Percentiles rank a stretch among this genome's conserved stretches.
These are phyloP conservation scores for Coendou prehensilis DNA, from an alignment of 2,797 vertebrate genomes.

Conservation along the genomic window DNA sequence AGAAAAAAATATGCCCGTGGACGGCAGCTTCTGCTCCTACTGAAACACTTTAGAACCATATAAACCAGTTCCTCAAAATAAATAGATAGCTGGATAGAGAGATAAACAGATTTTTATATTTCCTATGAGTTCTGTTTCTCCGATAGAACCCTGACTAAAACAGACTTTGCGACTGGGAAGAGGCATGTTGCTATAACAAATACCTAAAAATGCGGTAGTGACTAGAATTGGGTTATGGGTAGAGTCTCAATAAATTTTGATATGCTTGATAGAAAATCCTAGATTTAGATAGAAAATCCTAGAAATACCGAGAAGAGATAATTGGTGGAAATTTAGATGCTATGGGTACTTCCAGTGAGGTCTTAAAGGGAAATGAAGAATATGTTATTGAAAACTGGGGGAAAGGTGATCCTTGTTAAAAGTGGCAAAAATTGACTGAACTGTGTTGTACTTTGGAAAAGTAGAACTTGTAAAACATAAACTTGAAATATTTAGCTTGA, in stretches of 20 bases:
- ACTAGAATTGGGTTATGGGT: neutral
- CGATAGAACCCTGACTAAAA: neutral
- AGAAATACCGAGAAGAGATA: neutral
- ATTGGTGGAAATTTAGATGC: neutral
- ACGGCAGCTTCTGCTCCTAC: neutral
- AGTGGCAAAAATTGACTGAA: neutral
- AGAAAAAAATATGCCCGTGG: neutral
- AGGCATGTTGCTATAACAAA: neutral
- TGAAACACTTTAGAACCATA: neutral
- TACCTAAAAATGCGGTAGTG: neutral
- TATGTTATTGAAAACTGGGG: neutral
- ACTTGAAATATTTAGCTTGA: slow-evolving; percentile 35
- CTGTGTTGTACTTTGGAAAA: neutral
- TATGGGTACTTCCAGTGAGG: neutral
- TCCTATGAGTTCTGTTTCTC: slow-evolving; percentile 18
- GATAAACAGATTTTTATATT: neutral
- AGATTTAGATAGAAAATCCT: neutral
- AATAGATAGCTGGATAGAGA: neutral
- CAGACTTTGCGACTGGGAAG: neutral
- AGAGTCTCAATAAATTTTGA: neutral
- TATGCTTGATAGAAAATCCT: slow-evolving; percentile 10
- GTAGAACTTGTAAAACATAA: neutral
- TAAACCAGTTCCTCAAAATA: neutral
- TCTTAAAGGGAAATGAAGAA: slow-evolving; percentile 5
- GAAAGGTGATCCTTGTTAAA: neutral